Percentiles rank a stretch among this genome's conserved stretches.
Evolutionary conservation across 2,888 invertebrate genomes (phyloP).

Genomic region (Habrosyne pyritoides): DNA sequence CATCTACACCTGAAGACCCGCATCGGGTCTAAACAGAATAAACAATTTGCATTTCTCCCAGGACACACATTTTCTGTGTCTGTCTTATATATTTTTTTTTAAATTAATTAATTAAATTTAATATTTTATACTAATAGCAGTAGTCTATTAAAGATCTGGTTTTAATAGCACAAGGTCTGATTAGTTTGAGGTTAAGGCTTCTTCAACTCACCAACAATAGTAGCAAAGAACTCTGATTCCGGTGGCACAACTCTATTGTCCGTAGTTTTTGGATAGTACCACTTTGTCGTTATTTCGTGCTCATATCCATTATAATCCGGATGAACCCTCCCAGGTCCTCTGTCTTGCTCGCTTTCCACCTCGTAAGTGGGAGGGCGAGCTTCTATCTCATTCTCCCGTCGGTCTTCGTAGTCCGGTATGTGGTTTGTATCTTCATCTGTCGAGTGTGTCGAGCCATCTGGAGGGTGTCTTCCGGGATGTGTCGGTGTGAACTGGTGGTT

Average conservation of each 20-base stretch:
- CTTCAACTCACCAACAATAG: slow-evolving; percentile 69
- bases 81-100: too few species aligned
- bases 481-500: slow-evolving; percentile 69
- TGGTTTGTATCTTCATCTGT: slow-evolving; percentile 78
- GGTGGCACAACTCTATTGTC: slow-evolving; percentile 76
- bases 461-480: slow-evolving; percentile 51
- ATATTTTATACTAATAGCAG: too few species aligned
- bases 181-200: background rate
- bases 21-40: too few species aligned
- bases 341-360: slow-evolving; percentile 55
- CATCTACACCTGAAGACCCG: too few species aligned
- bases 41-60: too few species aligned
- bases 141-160: too few species aligned
- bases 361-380: slow-evolving; percentile 64
- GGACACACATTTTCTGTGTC: too few species aligned
- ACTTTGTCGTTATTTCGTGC: slow-evolving; percentile 72
- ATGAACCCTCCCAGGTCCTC: slow-evolving; percentile 55
- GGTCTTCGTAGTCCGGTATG: slow-evolving; percentile 70
- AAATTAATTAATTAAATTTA: too few species aligned
- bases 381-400: slow-evolving; percentile 62
- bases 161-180: background rate
- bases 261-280: slow-evolving; percentile 76
- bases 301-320: slow-evolving; percentile 75
- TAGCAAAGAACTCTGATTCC: slow-evolving; percentile 77
- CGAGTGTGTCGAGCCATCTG: slow-evolving; percentile 66